A percentile compares a stretch with the other conserved stretches of the same genome.
phyloP scores from a whole-genome alignment of 2,888 invertebrate genomes.

The Pseudococcus viburni region DNA sequence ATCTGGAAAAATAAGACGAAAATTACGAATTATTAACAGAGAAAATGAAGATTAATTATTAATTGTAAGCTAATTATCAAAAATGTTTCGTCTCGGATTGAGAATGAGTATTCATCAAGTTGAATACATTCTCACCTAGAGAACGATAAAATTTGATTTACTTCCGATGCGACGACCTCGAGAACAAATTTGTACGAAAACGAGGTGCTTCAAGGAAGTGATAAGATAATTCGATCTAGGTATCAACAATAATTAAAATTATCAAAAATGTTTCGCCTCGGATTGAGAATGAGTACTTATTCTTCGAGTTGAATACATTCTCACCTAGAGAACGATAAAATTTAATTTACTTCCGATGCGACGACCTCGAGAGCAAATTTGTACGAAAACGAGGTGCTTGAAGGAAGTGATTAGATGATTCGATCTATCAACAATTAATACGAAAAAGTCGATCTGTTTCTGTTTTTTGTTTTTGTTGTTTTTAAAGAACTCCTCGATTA shows the following conservation, averaged over 20 bases:
- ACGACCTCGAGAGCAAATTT: background rate
- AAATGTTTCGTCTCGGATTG: constrained; percentile 32
- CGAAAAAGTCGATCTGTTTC: too few species aligned
- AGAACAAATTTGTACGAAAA: background rate
- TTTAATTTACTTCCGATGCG: constrained; percentile 18
- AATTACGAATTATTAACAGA: background rate
- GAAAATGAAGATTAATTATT: background rate
- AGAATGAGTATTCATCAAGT: background rate
- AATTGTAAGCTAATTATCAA: background rate
- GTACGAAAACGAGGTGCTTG: background rate
- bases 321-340: constrained; percentile 12
- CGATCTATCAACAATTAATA: too few species aligned
- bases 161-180: constrained; percentile 12
- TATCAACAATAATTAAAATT: too few species aligned
- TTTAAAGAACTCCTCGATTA: too few species aligned
- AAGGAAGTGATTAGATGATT: background rate
- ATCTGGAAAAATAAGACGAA: constrained; percentile 36
- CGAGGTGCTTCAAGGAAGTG: constrained; percentile 6
- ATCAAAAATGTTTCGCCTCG: constrained; percentile 5
- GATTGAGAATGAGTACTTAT: constrained; percentile 15
- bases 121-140: background rate
- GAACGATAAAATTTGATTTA: background rate
- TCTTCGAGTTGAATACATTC: background rate
- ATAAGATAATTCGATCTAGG: too few species aligned
- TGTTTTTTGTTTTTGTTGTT: too few species aligned